Evolutionary conservation across 1,140 invertebrate genomes (phyloP).

Genomic region (Heliconius hermathena): DNA sequence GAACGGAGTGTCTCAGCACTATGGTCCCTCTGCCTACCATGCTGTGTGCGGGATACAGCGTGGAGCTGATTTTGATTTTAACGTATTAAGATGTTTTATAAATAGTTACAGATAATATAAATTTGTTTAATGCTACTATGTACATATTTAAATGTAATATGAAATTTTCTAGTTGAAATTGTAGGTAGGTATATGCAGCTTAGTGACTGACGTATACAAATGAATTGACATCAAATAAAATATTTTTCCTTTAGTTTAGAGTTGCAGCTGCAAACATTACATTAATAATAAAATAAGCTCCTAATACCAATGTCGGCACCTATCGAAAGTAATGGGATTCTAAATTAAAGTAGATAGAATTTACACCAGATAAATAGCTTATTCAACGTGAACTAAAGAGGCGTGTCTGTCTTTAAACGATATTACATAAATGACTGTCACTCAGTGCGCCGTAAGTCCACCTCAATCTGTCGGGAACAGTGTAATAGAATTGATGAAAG

Average conservation of each 20-base stretch:
- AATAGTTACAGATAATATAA: too few relatives aligned
- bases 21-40: too few relatives aligned
- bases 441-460: slow-evolving; percentile 30
- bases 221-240: too few relatives aligned
- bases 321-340: not conserved
- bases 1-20: too few relatives aligned
- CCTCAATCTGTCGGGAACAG: slow-evolving; percentile 62
- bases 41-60: too few relatives aligned
- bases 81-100: too few relatives aligned
- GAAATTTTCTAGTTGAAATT: too few relatives aligned
- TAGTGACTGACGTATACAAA: too few relatives aligned
- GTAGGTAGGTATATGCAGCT: too few relatives aligned
- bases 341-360: not conserved
- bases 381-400: not conserved
- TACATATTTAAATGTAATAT: too few relatives aligned
- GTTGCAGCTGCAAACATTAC: not conserved
- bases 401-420: not conserved
- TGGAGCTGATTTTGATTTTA: too few relatives aligned
- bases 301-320: not conserved
- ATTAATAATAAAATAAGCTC: not conserved
- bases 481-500: slow-evolving; percentile 71
- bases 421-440: slow-evolving; percentile 35
- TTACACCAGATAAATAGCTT: not conserved
- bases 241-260: not conserved
- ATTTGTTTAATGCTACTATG: too few relatives aligned